phyloP scores from a whole-genome alignment of 2,113 vertebrate species.

The Corydoras maculifer region DNA sequence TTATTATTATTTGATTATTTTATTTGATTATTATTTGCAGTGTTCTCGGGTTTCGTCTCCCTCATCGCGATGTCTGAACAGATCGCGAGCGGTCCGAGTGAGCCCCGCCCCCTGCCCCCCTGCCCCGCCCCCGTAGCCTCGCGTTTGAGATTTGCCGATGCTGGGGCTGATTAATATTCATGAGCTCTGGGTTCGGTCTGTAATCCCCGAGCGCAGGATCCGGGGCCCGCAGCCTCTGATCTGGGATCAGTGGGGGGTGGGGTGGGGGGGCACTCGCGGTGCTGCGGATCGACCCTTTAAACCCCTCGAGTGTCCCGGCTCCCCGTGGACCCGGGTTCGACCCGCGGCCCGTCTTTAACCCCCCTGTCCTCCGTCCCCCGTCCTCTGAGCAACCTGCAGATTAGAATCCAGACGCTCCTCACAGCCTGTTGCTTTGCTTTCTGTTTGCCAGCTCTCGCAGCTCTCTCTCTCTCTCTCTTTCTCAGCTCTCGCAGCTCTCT shows the following conservation, averaged over 20 bases:
- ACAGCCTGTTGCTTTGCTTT: too few relatives aligned
- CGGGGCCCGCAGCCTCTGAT: slow-evolving; percentile 22
- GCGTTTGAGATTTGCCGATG: not conserved
- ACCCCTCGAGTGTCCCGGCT: not conserved
- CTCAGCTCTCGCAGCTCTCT: too few relatives aligned
- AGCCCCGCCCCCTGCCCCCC: not conserved
- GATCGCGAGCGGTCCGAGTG: not conserved
- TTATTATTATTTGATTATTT: too few relatives aligned
- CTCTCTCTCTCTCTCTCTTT: too few relatives aligned
- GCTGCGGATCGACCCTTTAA: slow-evolving; percentile 4
- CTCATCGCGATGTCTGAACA: not conserved
- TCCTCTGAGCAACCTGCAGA: too few relatives aligned
- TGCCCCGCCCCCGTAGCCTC: not conserved
- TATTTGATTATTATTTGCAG: too few relatives aligned
- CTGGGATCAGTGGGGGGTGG: slow-evolving; percentile 21
- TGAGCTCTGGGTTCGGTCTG: slow-evolving; percentile 14
- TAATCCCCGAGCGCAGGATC: slow-evolving; percentile 3
- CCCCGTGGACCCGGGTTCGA: not conserved
- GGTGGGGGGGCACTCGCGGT: slow-evolving; percentile 11
- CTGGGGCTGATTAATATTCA: slow-evolving; percentile 28
- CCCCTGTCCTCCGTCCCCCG: too few relatives aligned
- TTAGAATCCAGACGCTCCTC: too few relatives aligned
- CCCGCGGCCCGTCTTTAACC: slow-evolving; percentile 8
- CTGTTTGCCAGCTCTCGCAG: too few relatives aligned
- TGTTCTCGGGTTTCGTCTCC: too few relatives aligned